Evolutionary conservation across 1,140 invertebrate genomes (phyloP).

Genomic region (Neoseiulus cucumeris): DNA sequence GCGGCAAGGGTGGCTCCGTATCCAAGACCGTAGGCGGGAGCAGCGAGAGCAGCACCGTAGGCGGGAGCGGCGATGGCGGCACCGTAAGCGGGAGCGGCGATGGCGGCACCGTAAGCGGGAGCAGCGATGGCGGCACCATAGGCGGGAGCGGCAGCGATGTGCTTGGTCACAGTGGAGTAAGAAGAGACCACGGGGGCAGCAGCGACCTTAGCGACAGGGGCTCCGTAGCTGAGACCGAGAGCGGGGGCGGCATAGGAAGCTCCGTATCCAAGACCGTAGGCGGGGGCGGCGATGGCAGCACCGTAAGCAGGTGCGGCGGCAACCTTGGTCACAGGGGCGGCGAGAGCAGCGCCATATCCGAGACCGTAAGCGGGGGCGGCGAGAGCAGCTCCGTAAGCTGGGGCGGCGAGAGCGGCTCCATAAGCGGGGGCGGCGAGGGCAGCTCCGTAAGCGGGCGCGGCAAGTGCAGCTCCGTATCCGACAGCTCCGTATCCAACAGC

Average conservation of each 20-base stretch:
- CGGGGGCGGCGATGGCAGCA: neutral
- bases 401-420: neutral
- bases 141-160: neutral
- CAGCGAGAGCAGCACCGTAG: neutral
- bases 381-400: neutral
- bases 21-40: neutral
- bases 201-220: conserved; percentile 1
- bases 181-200: neutral
- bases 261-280: neutral
- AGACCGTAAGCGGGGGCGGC: neutral
- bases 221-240: no score
- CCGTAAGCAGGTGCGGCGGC: neutral
- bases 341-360: neutral
- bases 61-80: neutral
- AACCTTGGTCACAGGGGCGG: neutral
- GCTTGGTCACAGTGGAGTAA: conserved; percentile 4
- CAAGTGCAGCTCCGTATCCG: neutral
- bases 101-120: no score
- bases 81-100: neutral
- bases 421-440: neutral
- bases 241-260: neutral
- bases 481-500: neutral
- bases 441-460: neutral
- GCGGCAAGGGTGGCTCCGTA: neutral
- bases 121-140: neutral